Conservation (phyloP, 2,888 invertebrate genomes). For the Cremastinae sp. region DNA sequence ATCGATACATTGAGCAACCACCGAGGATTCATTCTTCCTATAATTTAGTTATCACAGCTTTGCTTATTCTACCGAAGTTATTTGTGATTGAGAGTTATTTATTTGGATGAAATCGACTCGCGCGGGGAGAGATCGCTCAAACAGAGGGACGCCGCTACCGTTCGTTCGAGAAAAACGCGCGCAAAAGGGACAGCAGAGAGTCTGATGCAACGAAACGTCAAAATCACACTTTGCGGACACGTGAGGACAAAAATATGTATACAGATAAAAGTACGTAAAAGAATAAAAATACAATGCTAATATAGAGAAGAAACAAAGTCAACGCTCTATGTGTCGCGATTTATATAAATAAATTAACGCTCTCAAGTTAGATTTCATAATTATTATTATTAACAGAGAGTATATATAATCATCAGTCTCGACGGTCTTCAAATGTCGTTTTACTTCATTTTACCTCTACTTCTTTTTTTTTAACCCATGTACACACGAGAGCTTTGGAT, state of each 20-base stretch:
- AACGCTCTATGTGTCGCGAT: too few species aligned
- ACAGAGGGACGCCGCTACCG: slow-evolving; percentile 43
- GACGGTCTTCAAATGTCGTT: too few species aligned
- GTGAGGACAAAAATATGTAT: not conserved
- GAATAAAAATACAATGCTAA: not conserved
- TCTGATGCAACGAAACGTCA: slow-evolving; percentile 72
- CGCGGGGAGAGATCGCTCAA: too few species aligned
- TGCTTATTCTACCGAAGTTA: too few species aligned
- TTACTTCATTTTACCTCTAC: too few species aligned
- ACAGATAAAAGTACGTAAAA: not conserved
- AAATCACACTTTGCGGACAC: slow-evolving; percentile 55
- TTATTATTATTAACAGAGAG: too few species aligned
- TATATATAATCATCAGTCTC: slow-evolving; percentile 64
- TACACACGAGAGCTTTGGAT: slow-evolving; percentile 38
- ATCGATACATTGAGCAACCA: too few species aligned
- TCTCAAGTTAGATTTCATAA: slow-evolving; percentile 10
- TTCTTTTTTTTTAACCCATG: slow-evolving; percentile 30
- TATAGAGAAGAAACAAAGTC: slow-evolving; percentile 1
- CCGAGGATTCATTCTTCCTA: too few species aligned
- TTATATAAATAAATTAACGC: slow-evolving; percentile 51
- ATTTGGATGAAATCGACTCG: too few species aligned
- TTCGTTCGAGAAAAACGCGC: slow-evolving; percentile 25
- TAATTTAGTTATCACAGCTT: too few species aligned
- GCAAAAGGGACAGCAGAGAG: slow-evolving; percentile 37
- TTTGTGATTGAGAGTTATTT: too few species aligned